A percentile compares a stretch with the other conserved stretches of the same genome.
These are phyloP conservation scores for Stegodyphus mimosarum DNA, from an alignment of 1,140 invertebrate species.

Conservation along the genomic window DNA sequence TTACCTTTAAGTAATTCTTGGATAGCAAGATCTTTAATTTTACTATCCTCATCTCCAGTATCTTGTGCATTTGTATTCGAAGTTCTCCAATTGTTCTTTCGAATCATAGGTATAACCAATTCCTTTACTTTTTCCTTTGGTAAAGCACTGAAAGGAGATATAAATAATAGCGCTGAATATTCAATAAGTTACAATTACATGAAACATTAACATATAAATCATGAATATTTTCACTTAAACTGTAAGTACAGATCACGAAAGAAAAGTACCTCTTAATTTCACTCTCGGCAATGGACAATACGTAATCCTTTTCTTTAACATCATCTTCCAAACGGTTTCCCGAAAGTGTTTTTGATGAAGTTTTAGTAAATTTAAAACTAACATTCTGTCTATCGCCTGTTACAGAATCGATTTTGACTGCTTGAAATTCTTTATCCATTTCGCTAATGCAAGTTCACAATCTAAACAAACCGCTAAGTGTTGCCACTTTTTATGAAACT, in stretches of 20 bases:
- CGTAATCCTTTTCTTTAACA: background rate
- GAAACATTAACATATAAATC: background rate
- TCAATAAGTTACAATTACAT: background rate
- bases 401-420: too few species aligned
- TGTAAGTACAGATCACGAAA: background rate
- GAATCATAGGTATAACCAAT: conserved; percentile 70
- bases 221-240: background rate
- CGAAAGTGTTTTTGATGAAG: background rate
- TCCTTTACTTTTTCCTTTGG: conserved; percentile 66
- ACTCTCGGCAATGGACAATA: background rate
- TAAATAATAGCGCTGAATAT: background rate
- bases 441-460: too few species aligned
- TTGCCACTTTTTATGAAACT: too few species aligned
- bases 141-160: conserved; percentile 62
- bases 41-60: conserved; percentile 28
- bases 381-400: background rate
- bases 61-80: conserved; percentile 10
- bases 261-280: background rate
- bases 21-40: conserved; percentile 61
- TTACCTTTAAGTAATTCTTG: conserved; percentile 54
- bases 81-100: conserved; percentile 65
- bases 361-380: background rate
- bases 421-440: too few species aligned
- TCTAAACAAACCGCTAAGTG: too few species aligned
- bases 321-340: background rate